phyloP scores from a whole-genome alignment of 2,888 invertebrate genomes.

The Asteroscopus sphinx region DNA sequence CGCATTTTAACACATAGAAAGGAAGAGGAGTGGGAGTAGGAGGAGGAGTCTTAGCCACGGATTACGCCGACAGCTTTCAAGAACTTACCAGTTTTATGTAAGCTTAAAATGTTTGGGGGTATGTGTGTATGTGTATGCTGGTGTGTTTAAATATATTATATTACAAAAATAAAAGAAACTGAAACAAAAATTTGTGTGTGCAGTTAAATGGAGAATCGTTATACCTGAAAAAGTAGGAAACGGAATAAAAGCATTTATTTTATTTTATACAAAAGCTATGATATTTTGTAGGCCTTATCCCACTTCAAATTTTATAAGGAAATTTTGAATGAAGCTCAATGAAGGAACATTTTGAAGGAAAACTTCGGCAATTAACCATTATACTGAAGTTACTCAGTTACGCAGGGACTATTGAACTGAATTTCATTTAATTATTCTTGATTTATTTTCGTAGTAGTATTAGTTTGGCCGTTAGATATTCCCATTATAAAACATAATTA shows the following conservation, averaged over 20 bases:
- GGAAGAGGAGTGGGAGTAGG: slow-evolving; percentile 14
- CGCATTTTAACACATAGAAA: slow-evolving; percentile 3
- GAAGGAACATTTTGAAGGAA: slow-evolving; percentile 19
- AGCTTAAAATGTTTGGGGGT: no score
- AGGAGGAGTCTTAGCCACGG: slow-evolving; percentile 1
- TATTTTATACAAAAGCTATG: neutral
- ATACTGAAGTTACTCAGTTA: slow-evolving; percentile 31
- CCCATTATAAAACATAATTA: no score
- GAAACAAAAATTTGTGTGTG: no score
- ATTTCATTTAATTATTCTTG: slow-evolving; percentile 19
- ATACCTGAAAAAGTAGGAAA: no score
- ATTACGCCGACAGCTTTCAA: slow-evolving; percentile 39
- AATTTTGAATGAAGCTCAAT: slow-evolving; percentile 28
- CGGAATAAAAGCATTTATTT: no score
- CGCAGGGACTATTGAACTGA: slow-evolving; percentile 24
- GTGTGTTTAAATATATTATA: no score
- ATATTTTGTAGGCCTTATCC: slow-evolving; percentile 8
- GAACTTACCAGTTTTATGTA: no score
- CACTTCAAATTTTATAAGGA: slow-evolving; percentile 18
- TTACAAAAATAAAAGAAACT: no score
- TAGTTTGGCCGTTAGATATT: no score
- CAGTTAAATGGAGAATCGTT: no score
- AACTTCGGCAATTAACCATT: slow-evolving; percentile 46
- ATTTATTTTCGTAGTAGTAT: no score
- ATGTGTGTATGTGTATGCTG: no score